phyloP scores from a whole-genome alignment of 2,797 vertebrate species.

The Perodicticus potto region DNA sequence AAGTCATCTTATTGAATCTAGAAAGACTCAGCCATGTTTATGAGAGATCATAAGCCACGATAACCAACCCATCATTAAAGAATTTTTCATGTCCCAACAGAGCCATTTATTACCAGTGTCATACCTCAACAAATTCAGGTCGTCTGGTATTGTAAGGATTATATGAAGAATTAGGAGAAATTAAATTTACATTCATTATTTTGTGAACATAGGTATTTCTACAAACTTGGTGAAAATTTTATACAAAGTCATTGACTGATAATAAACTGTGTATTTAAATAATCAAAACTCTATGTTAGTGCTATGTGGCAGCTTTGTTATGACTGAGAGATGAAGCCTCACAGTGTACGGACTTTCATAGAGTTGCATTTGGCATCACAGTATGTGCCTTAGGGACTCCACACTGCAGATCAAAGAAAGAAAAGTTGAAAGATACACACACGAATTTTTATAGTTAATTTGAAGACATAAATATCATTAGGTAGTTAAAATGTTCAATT shows the following conservation, averaged over 20 bases:
- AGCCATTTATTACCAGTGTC: not conserved
- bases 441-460: slow-evolving; percentile 12
- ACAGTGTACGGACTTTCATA: not conserved
- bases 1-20: not conserved
- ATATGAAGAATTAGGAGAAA: slow-evolving; percentile 19
- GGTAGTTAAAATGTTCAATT: not conserved
- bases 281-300: not conserved
- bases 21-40: not conserved
- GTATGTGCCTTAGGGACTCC: not conserved
- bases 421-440: not conserved
- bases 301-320: not conserved
- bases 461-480: slow-evolving; percentile 8
- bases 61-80: not conserved
- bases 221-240: not conserved
- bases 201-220: not conserved
- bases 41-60: not conserved
- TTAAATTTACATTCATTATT: not conserved
- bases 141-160: not conserved
- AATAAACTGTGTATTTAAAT: not conserved
- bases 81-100: not conserved
- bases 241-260: not conserved
- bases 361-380: not conserved
- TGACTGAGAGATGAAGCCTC: not conserved
- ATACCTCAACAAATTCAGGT: not conserved
- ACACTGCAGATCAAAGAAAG: not conserved